Base-by-base conservation (phyloP, 2,113 vertebrate genomes). In the Gavialis gangeticus region DNA sequence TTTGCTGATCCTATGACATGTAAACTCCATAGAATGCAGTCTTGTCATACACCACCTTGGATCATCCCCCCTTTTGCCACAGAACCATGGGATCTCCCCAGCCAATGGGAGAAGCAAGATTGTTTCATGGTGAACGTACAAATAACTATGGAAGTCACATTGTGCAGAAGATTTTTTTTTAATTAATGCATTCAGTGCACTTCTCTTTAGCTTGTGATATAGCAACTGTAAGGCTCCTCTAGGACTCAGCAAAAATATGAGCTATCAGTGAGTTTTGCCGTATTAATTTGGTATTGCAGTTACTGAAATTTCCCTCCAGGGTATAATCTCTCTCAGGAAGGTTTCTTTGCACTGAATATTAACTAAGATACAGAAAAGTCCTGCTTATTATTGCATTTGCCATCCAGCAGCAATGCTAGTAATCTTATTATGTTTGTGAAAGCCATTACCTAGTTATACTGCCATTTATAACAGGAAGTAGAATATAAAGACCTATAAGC, bases 391-490 rank as follows among this genome's bases (percentile, higher is more conserved):
- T 3, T 86, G 12, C 54, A 71, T 84, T 79, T 90, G 14, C 4
- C 78, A 15, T 79, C 80, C 63, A 92, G 5, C 30, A 78, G 10
- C 37, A 69, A 88, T 82, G 57, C 55, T 78, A 91, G 17, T 18
- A 79, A 82, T 85, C 34, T 88, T 11, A 83, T 9, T 25, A 4
- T 63, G 11, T 56, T 5, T 92, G 87, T 86, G 24, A 2, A 19
- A 88, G 19, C 16, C n/a, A 57, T 27, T 6, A 22, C 24, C 58
- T 57, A 84, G 10, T 19, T 37, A 57, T 15, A 28, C 5, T 58
- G 2, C 10, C 12, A 27, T 62, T 91, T 93, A 84, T 75, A 57
- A 55, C 24, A 18, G 21, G 24, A 83, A 91, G 73, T 37, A 85
- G 79, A 90, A 83, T 4, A 22, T 66, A 82, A 21, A 81, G 27